Evolutionary conservation across 2,113 vertebrate species (phyloP), one percentile per base, ranked within the genome.

Genomic region (Hylia prasina): DNA sequence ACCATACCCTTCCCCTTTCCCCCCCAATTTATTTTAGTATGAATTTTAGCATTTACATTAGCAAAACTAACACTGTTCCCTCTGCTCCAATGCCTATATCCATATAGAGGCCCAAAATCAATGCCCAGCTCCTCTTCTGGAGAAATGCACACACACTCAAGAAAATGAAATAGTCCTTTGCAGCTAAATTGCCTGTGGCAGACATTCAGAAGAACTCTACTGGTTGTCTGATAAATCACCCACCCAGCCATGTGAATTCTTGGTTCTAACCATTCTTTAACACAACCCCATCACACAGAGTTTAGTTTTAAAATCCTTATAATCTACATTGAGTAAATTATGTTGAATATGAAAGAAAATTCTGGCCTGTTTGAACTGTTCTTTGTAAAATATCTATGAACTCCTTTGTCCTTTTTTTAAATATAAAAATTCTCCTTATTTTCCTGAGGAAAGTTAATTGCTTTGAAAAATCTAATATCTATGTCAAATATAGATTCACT

Each of bases 121-220:
- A 60, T 27, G 39, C 21, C 58, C 5, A 10, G 31, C 50, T 91
- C 48, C 54, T 80, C 91, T 94, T 83, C 31, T 64, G 84, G 68
- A 81, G 50, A 87, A 91, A 77, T 64, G 21, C 33, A 27, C 3
- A 15, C 63, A 89, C 24, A 12, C 40, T 94, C 37, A 47, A 53
- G 58, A 51, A 80, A 95, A 93, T 89, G 39, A 80, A 94, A 91
- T 64, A 60, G 33, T 50, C 14, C 56, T 94, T 95, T 91, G 57
- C 44, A 83, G 63, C 63, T 86, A 91, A 93, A 94, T 86, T 80
- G 27, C 27, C 80, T 76, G 48, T 89, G 48, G 53, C 76, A 91
- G 83, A 28, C 35, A 60, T 58, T 93, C 57, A 83, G 69, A 76
- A 83, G 37, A 44, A 28, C 54, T 87, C 45, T 39, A 31, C 81